Evolutionary conservation across 2,888 invertebrate species (phyloP).

Genomic region (Chesias legatella): DNA sequence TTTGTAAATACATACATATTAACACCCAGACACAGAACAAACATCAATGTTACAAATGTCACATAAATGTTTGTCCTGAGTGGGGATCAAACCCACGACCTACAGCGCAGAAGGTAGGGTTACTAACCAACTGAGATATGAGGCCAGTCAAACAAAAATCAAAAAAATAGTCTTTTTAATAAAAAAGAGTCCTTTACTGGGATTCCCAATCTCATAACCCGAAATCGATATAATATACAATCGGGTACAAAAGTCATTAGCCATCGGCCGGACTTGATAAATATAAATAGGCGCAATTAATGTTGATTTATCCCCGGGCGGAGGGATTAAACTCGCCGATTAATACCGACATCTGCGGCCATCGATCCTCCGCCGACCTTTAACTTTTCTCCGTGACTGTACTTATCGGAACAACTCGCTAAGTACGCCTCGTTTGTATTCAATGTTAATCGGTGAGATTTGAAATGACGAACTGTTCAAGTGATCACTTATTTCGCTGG

Average conservation of each 20-base stretch:
- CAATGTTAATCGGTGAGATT: slow-evolving; percentile 24
- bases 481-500: no score
- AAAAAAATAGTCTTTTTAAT: no score
- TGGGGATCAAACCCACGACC: no score
- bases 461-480: slow-evolving; percentile 3
- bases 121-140: no score
- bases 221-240: slow-evolving; percentile 38
- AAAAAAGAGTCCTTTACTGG: background rate
- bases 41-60: no score
- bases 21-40: no score
- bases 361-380: slow-evolving; percentile 70
- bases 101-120: no score
- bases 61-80: no score
- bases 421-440: slow-evolving; percentile 27
- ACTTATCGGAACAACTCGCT: slow-evolving; percentile 42
- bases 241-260: slow-evolving; percentile 47
- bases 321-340: slow-evolving; percentile 70
- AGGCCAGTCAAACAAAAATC: no score
- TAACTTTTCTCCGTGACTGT: slow-evolving; percentile 68
- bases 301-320: slow-evolving; percentile 65
- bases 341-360: slow-evolving; percentile 72
- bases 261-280: slow-evolving; percentile 58
- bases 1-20: no score
- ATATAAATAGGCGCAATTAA: slow-evolving; percentile 73
- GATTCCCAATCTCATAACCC: slow-evolving; percentile 25